Evolutionary conservation across 1,140 invertebrate species (phyloP).

Genomic region (Dermatophagoides farinae): DNA sequence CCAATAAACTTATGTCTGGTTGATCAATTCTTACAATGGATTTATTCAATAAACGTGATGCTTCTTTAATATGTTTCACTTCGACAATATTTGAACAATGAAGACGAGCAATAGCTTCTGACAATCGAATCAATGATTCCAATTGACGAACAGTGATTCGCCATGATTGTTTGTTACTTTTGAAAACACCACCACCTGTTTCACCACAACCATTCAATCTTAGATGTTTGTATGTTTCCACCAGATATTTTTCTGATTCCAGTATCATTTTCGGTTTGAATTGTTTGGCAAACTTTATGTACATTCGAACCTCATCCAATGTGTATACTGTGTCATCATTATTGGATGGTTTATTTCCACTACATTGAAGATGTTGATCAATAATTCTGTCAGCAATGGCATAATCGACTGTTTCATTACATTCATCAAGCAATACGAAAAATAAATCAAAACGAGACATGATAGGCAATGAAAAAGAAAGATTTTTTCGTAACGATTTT

Average conservation of each 20-base stretch:
- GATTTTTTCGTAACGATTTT: constrained; percentile 86
- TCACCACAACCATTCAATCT: constrained; percentile 36
- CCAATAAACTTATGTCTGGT: constrained; percentile 70
- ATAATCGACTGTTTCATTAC: constrained; percentile 82
- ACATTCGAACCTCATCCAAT: constrained; percentile 66
- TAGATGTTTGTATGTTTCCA: constrained; percentile 69
- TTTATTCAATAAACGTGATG: constrained; percentile 81
- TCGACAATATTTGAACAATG: constrained; percentile 75
- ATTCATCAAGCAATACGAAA: constrained; percentile 90
- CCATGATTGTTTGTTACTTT: constrained; percentile 53
- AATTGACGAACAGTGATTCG: constrained; percentile 96
- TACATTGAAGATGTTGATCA: constrained; percentile 30
- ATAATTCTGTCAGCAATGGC: constrained; percentile 89
- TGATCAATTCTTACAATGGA: constrained; percentile 95
- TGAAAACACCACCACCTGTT: constrained; percentile 37
- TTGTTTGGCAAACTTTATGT: constrained; percentile 85
- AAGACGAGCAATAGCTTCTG: constrained; percentile 87
- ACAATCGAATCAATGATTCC: constrained; percentile 86
- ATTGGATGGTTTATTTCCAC: constrained; percentile 26
- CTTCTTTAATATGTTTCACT: constrained; percentile 75
- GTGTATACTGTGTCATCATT: constrained; percentile 53
- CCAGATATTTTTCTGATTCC: constrained; percentile 61
- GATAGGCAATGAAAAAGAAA: constrained; percentile 78
- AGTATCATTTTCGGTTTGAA: constrained; percentile 66
- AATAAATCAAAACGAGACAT: constrained; percentile 99